A percentile compares a stretch with the other conserved stretches of the same genome.
These are phyloP conservation scores for Calyptommatus sinebrachiatus DNA, from an alignment of 2,113 vertebrate species.

Conservation along the genomic window DNA sequence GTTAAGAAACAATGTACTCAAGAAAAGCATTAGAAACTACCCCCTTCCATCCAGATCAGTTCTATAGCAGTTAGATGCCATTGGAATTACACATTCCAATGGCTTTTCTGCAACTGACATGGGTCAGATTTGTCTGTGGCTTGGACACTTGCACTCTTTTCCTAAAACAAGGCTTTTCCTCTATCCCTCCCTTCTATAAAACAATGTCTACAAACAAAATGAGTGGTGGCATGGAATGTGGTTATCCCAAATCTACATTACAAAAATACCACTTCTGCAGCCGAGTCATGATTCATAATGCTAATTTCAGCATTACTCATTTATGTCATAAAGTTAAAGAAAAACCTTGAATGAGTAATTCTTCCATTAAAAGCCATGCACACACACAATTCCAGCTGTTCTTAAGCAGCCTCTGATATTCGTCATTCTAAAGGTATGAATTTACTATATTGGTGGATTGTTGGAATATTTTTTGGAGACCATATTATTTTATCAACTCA, in stretches of 20 bases:
- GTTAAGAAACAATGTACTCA: conserved; percentile 42
- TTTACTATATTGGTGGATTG: conserved; percentile 24
- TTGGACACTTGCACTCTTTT: neutral
- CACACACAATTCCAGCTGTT: conserved; percentile 44
- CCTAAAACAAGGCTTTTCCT: neutral
- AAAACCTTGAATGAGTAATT: conserved; percentile 33
- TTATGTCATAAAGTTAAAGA: conserved; percentile 20
- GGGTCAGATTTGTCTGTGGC: neutral
- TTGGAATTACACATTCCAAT: neutral
- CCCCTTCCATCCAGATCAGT: neutral
- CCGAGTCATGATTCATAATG: conserved; percentile 25
- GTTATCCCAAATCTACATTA: neutral
- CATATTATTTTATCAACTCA: neutral
- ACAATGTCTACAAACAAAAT: neutral
- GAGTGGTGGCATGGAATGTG: no score
- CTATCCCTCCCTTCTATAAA: neutral
- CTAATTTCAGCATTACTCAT: conserved; percentile 42
- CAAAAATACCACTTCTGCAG: neutral
- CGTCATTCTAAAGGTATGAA: conserved; percentile 25
- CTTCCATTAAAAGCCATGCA: conserved; percentile 40
- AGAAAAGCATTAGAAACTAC: conserved; percentile 21
- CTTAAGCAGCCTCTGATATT: conserved; percentile 21
- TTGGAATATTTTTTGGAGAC: conserved; percentile 22
- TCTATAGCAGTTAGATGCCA: neutral
- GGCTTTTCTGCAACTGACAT: neutral